A percentile compares a stretch with the other conserved stretches of the same genome.
Conservation (phyloP, 2,888 invertebrate species). For the Polia nebulosa region DNA sequence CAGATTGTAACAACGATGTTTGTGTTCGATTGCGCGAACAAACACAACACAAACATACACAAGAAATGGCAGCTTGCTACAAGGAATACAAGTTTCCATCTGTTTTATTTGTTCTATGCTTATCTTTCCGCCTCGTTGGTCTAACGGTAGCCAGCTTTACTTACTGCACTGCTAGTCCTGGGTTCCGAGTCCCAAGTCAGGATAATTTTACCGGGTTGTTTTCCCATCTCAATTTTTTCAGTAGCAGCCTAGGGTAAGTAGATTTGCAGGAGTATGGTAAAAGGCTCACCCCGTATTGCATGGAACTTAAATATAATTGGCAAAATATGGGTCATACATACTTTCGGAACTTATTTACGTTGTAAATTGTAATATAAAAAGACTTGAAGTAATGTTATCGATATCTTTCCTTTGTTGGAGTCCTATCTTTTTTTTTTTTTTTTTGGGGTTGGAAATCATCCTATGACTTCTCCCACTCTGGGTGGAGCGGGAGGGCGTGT, state of each 20-base stretch:
- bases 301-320: neutral
- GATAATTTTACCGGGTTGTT: neutral
- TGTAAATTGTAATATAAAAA: too few species aligned
- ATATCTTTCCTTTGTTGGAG: too few species aligned
- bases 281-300: neutral
- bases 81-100: conserved; percentile 47
- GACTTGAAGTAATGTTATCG: too few species aligned
- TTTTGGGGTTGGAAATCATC: too few species aligned
- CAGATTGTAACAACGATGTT: conserved; percentile 56
- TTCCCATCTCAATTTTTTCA: neutral
- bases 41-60: conserved; percentile 55
- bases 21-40: conserved; percentile 54
- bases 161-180: neutral
- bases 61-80: conserved; percentile 48
- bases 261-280: neutral
- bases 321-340: neutral
- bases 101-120: conserved; percentile 46
- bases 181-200: neutral
- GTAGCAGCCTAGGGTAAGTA: neutral
- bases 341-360: too few species aligned
- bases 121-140: conserved; percentile 7
- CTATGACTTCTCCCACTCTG: too few species aligned
- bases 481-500: too few species aligned
- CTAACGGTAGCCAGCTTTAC: neutral
- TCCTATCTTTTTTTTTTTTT: too few species aligned